Evolutionary conservation across 2,797 vertebrate species (phyloP).

Genomic region (Momotus momota): DNA sequence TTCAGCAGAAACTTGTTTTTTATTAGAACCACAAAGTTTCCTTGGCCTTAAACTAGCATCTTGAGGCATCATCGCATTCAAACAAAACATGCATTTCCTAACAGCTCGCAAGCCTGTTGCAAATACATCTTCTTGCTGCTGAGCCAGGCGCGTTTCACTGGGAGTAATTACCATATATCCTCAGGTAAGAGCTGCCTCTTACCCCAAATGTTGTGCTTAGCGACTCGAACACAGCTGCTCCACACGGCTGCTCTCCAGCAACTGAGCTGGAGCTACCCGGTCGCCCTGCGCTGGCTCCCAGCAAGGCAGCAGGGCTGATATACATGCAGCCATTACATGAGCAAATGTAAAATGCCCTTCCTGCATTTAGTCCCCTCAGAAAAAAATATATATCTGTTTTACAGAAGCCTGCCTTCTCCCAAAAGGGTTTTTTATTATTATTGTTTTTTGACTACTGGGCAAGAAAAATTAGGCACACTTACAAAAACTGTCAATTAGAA

Average conservation of each 20-base stretch:
- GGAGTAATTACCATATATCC: neutral
- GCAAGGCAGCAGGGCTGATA: neutral
- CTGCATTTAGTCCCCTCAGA: neutral
- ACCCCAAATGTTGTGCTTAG: neutral
- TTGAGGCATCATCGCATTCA: rapidly evolving
- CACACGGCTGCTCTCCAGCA: rapidly evolving
- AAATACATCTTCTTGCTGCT: neutral
- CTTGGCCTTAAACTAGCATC: neutral
- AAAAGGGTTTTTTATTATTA: too few relatives aligned
- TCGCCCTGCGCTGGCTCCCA: rapidly evolving
- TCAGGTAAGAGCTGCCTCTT: neutral
- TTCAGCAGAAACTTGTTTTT: neutral
- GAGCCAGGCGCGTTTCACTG: neutral
- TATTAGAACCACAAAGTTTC: neutral
- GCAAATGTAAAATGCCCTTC: neutral
- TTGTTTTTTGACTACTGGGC: too few relatives aligned
- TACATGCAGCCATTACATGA: neutral
- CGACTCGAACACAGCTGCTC: rapidly evolving
- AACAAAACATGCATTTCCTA: neutral
- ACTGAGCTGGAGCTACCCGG: neutral
- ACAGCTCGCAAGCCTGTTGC: neutral
- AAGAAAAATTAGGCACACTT: neutral
- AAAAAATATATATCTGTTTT: neutral
- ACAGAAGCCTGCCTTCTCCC: neutral
- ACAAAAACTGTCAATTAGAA: neutral